Evolutionary conservation across 2,888 invertebrate species (phyloP), one percentile per base, ranked within the genome.

Genomic region (Acronicta aceris): DNA sequence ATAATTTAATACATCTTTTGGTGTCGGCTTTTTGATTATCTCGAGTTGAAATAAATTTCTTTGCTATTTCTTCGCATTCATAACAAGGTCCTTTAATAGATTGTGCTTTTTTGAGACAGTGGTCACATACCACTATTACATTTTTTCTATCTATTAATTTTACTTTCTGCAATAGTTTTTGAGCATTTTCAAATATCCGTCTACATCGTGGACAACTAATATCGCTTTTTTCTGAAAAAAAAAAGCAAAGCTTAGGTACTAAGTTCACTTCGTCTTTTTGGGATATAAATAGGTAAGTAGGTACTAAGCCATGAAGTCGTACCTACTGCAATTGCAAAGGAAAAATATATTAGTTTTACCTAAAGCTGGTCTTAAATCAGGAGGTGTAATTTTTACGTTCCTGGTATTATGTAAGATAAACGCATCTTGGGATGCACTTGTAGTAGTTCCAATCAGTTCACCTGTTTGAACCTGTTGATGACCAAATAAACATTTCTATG

Each of bases 201-300:
- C 81, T 84, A 79, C 93, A 93, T 58, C 89, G 81, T 50, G 82
- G 83, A 67, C 93, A 93, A 43, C 65, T 78, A 60, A 88, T 74
- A 55, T 79, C 73, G 46, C 76, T 75, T 67, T 74, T 42, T 46
- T 81, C 92, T 92, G 84, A 6, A 73, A 89, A 83, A 56, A 56
- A 52, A 36, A 48, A 8, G 52, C 13, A 30, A 30, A 49, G 46
- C 16, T 46, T 21, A 16, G n/a, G n/a, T n/a, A n/a, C n/a, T n/a
- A n/a, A n/a, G 13, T 33, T 36, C 16, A 13, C 36, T 36, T 5
- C 38, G 0, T 6, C n/a, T 2, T 6, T 13, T 12, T 33, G 2
- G 10, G 33, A 33, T 12, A 33, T 12, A 33, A 2, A 33, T 33
- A 12, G 10, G n/a, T n/a, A n/a, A n/a, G n/a, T n/a, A n/a, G n/a